Evolutionary conservation across 2,113 vertebrate species (phyloP).

Genomic region (Illadopsis cleaveri): DNA sequence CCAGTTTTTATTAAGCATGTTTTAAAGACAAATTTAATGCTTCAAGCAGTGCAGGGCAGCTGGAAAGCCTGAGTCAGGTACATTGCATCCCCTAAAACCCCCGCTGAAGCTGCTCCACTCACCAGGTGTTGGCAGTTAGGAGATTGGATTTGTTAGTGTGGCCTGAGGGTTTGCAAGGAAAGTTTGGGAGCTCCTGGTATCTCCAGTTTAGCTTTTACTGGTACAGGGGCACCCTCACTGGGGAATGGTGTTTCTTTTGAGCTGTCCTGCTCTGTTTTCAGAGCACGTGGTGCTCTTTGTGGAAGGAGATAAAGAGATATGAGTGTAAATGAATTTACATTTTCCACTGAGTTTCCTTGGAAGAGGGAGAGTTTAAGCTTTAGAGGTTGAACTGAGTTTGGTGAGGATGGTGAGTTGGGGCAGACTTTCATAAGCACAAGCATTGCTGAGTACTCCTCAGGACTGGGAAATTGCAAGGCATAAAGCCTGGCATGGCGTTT

Average conservation of each 20-base stretch:
- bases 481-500: accelerated
- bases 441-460: background rate
- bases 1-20: background rate
- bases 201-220: background rate
- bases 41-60: background rate
- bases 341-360: background rate
- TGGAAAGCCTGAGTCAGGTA: background rate
- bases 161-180: background rate
- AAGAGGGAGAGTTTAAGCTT: background rate
- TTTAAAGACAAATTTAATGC: background rate
- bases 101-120: background rate
- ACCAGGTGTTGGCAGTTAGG: background rate
- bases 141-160: too few species aligned
- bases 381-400: background rate
- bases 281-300: background rate
- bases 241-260: background rate
- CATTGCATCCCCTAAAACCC: background rate
- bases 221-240: accelerated
- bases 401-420: background rate
- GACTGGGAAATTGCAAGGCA: background rate
- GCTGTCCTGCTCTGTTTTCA: background rate
- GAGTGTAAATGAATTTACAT: accelerated
- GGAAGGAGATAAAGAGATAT: background rate
- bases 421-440: background rate
- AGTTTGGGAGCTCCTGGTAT: accelerated